These are phyloP conservation scores for Formicarius rufipectus DNA, from an alignment of 2,113 vertebrate genomes.

Conservation along the genomic window DNA sequence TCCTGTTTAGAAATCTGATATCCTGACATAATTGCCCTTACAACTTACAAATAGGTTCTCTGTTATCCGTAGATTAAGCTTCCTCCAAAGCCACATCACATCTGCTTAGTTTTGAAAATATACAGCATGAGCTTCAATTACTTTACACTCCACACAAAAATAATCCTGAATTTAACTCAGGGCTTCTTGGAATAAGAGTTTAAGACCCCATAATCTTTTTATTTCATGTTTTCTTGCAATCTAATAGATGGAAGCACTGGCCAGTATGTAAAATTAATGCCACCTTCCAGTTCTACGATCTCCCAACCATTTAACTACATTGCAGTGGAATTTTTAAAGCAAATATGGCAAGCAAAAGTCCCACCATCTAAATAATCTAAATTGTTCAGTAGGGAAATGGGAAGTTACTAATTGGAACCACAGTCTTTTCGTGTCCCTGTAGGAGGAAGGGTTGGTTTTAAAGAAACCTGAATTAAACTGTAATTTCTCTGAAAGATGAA, in stretches of 20 bases:
- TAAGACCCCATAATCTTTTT: conserved; percentile 56
- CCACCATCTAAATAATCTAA: conserved; percentile 55
- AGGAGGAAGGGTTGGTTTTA: conserved; percentile 42
- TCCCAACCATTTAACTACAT: neutral
- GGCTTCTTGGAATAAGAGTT: conserved; percentile 39
- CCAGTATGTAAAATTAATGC: conserved; percentile 14
- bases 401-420: conserved; percentile 71
- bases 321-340: conserved; percentile 21
- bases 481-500: conserved; percentile 11
- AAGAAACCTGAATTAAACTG: neutral
- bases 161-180: conserved; percentile 61
- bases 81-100: conserved; percentile 66
- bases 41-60: conserved; percentile 66
- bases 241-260: conserved; percentile 1
- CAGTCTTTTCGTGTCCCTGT: conserved; percentile 31
- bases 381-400: conserved; percentile 61
- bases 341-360: conserved; percentile 48
- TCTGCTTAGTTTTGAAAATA: conserved; percentile 62
- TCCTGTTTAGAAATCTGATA: conserved; percentile 66
- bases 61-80: conserved; percentile 74
- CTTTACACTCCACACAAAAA: conserved; percentile 46
- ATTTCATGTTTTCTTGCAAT: conserved; percentile 31
- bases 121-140: conserved; percentile 54
- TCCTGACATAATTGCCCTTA: conserved; percentile 65
- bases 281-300: neutral